Evolutionary conservation across 2,888 invertebrate species (phyloP).

Genomic region (Lasioglossum oenotherae): DNA sequence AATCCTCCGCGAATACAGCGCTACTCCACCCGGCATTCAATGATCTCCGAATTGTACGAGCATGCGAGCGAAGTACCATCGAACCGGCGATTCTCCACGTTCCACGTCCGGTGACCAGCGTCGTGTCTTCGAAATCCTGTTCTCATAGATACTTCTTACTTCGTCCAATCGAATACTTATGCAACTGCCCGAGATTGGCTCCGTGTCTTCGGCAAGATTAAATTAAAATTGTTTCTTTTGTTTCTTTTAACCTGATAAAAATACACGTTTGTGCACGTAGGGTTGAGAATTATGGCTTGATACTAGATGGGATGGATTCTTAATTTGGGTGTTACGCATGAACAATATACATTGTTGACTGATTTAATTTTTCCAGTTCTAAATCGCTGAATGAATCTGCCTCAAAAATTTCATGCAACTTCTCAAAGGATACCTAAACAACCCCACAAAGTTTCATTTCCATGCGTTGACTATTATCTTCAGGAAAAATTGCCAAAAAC

Average conservation of each 20-base stretch:
- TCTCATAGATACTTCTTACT: neutral
- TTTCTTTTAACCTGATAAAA: neutral
- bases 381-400: neutral
- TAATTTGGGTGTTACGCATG: too few species aligned
- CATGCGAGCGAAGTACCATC: neutral
- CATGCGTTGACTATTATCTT: neutral
- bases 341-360: too few species aligned
- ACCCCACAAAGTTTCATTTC: neutral
- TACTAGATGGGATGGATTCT: too few species aligned
- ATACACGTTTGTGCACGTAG: too few species aligned
- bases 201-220: neutral
- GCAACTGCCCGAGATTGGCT: neutral
- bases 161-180: neutral
- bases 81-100: neutral
- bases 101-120: neutral
- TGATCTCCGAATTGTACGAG: conserved; percentile 6
- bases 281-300: too few species aligned
- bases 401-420: neutral
- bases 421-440: neutral
- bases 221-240: neutral
- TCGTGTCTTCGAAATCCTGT: neutral
- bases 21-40: conserved; percentile 25
- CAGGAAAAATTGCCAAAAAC: neutral
- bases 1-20: conserved; percentile 28
- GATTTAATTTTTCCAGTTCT: too few species aligned